Conservation (phyloP, 1,140 invertebrate species). For the Drosophila ficusphila region DNA sequence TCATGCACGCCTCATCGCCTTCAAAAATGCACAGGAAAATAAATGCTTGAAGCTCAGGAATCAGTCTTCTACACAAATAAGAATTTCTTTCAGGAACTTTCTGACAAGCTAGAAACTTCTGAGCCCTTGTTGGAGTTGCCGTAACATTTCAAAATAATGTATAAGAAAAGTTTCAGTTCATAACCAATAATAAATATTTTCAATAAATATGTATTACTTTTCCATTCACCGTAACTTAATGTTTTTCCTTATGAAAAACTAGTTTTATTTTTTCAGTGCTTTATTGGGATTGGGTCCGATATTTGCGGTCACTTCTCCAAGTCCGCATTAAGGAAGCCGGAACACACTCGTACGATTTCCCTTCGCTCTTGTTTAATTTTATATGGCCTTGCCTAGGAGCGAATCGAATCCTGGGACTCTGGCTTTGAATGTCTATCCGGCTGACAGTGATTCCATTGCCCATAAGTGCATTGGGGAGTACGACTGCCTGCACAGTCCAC, state of each 20-base stretch:
- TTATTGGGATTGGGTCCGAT: conserved; percentile 1
- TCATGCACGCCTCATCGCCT: conserved; percentile 15
- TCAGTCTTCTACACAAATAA: neutral
- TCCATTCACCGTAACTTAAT: no score
- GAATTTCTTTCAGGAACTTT: no score
- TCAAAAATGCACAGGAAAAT: conserved; percentile 5
- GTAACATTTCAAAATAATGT: no score
- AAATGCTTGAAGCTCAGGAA: neutral
- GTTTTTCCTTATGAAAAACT: no score
- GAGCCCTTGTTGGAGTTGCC: no score
- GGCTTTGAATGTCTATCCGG: conserved; percentile 10
- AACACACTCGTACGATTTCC: conserved; percentile 22
- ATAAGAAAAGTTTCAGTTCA: no score
- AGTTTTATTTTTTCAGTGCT: conserved; percentile 2
- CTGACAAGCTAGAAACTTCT: no score
- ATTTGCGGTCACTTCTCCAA: conserved; percentile 57
- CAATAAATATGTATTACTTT: no score
- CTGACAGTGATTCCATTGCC: conserved; percentile 19
- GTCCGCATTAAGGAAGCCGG: conserved; percentile 52
- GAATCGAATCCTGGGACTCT: conserved; percentile 13
- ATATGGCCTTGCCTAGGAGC: conserved; percentile 13
- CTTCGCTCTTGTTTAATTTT: conserved; percentile 46
- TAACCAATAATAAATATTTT: no score
- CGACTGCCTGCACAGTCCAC: conserved; percentile 16
- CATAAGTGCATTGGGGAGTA: conserved; percentile 66